These are phyloP conservation scores for Leptopilina myrica DNA, from an alignment of 2,888 invertebrate genomes.

Conservation along the genomic window DNA sequence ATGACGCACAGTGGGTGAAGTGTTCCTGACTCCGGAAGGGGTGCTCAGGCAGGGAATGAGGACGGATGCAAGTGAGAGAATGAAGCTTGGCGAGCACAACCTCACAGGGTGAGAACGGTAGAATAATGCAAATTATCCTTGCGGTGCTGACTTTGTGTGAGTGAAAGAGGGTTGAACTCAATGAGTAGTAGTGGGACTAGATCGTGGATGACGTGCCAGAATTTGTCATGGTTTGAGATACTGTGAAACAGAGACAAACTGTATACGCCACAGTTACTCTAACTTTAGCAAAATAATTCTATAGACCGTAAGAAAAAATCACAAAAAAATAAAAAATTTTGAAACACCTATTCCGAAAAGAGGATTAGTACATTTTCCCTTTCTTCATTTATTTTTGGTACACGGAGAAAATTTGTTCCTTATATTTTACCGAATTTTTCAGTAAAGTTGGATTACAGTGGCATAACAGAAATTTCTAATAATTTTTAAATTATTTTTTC, in stretches of 20 bases:
- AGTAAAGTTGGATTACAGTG: no score
- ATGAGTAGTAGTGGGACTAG: conserved; percentile 13
- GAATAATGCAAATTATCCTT: conserved; percentile 69
- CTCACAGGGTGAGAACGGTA: conserved; percentile 55
- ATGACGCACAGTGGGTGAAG: conserved; percentile 61
- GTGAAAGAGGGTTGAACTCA: conserved; percentile 39
- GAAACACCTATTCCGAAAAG: background rate
- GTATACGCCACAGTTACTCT: conserved; percentile 32
- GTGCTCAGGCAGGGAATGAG: conserved; percentile 26
- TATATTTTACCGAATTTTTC: no score
- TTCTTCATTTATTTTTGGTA: no score
- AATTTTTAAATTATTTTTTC: no score
- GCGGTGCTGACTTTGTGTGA: conserved; percentile 51
- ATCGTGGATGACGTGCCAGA: conserved; percentile 49
- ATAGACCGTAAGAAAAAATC: background rate
- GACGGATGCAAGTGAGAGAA: conserved; percentile 43
- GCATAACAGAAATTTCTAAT: no score
- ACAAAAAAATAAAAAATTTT: conserved; percentile 51
- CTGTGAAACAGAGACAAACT: conserved; percentile 44
- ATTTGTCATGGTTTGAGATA: conserved; percentile 55
- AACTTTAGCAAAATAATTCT: conserved; percentile 4
- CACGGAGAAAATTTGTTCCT: no score
- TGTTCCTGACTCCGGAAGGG: conserved; percentile 54
- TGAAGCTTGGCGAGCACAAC: conserved; percentile 44
- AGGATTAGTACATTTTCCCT: no score